These are phyloP conservation scores for Synergus laeviventris DNA, from an alignment of 2,888 invertebrate genomes.

Conservation along the genomic window DNA sequence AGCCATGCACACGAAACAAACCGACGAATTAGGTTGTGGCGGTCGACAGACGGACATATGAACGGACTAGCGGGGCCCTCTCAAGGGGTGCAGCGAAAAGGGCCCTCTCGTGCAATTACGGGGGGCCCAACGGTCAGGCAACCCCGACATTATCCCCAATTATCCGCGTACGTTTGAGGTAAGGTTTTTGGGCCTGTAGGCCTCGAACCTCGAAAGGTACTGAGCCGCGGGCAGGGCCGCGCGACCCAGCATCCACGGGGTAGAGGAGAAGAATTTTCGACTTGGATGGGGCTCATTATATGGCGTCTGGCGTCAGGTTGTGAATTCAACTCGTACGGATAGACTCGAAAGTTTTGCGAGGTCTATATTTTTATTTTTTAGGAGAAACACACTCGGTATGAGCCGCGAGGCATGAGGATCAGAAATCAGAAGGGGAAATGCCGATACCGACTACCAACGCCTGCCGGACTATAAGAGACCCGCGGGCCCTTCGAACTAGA, in stretches of 20 bases:
- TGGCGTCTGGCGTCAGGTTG: slow-evolving; percentile 62
- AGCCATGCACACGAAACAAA: slow-evolving; percentile 71
- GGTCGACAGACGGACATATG: slow-evolving; percentile 64
- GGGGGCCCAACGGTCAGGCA: slow-evolving; percentile 62
- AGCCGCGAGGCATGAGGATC: slow-evolving; percentile 64
- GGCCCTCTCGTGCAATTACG: slow-evolving; percentile 72
- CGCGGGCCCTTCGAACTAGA: slow-evolving; percentile 16
- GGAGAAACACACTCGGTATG: slow-evolving; percentile 32
- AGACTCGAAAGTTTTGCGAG: slow-evolving; percentile 43
- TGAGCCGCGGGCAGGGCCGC: slow-evolving; percentile 41
- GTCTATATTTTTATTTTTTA: background rate
- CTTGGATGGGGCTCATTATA: slow-evolving; percentile 57
- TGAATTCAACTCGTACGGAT: slow-evolving; percentile 51
- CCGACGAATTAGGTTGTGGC: slow-evolving; percentile 69
- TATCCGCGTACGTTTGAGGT: slow-evolving; percentile 73
- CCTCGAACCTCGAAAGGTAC: slow-evolving; percentile 41
- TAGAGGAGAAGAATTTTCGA: slow-evolving; percentile 32
- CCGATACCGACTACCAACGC: slow-evolving; percentile 31
- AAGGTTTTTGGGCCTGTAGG: slow-evolving; percentile 67
- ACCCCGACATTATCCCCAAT: slow-evolving; percentile 75
- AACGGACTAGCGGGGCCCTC: slow-evolving; percentile 44
- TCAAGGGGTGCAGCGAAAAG: slow-evolving; percentile 57
- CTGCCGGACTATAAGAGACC: background rate
- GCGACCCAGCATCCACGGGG: slow-evolving; percentile 12
- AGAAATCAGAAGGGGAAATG: slow-evolving; percentile 24